Conservation (phyloP, 2,797 vertebrate species). For the Scolopax rusticola region DNA sequence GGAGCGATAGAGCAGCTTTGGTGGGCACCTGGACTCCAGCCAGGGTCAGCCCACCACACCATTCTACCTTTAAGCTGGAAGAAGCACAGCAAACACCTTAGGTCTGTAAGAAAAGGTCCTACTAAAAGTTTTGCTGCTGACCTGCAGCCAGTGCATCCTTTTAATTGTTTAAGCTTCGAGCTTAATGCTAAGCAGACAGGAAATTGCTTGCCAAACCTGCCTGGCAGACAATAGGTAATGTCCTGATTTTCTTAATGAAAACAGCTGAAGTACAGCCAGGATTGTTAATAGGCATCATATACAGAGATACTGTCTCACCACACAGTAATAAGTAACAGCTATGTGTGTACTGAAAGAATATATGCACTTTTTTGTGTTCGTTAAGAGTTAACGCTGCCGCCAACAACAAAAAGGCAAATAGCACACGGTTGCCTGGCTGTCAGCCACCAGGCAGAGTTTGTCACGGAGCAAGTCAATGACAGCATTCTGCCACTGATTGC, state of each 20-base stretch:
- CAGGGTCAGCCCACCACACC: neutral
- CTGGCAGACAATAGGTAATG: neutral
- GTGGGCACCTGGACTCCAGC: neutral
- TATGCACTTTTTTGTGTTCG: neutral
- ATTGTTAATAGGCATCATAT: neutral
- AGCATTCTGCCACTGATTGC: neutral
- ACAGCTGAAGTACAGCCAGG: neutral
- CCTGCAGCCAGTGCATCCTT: neutral
- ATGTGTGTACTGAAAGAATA: neutral
- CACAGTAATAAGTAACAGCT: neutral
- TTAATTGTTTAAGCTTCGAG: neutral
- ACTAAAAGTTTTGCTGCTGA: neutral
- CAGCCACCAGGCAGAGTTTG: neutral
- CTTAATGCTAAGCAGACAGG: neutral
- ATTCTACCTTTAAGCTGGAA: neutral
- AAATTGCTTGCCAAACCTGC: neutral
- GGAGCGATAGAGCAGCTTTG: neutral
- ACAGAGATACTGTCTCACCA: neutral
- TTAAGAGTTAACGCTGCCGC: neutral
- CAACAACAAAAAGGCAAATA: neutral
- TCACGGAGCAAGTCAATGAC: neutral
- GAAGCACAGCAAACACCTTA: neutral
- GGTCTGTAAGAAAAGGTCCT: neutral
- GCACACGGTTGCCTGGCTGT: neutral
- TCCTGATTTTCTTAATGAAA: neutral